phyloP scores from a whole-genome alignment of 1,140 invertebrate species.

The Wiebesia pumilae region DNA sequence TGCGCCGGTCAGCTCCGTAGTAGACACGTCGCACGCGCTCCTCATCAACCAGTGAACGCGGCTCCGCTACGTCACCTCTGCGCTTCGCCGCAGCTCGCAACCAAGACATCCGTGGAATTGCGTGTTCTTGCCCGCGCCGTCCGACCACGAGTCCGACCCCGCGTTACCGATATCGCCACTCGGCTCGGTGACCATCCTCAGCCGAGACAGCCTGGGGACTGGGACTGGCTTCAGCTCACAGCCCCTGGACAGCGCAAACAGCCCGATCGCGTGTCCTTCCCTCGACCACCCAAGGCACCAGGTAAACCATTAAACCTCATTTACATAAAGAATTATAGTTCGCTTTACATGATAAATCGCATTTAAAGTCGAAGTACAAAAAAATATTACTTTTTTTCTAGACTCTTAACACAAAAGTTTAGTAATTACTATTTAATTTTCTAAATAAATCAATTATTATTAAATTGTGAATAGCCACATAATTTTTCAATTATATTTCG shows the following conservation, averaged over 20 bases:
- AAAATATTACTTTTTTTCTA: too few relatives aligned
- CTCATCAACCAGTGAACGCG: slow-evolving; percentile 82
- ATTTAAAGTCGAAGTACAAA: too few relatives aligned
- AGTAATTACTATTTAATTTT: too few relatives aligned
- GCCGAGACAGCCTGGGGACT: slow-evolving; percentile 77
- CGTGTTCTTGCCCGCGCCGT: slow-evolving; percentile 85
- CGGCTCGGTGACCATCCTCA: slow-evolving; percentile 80
- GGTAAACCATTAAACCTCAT: slow-evolving; percentile 68
- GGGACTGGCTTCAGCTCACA: slow-evolving; percentile 89
- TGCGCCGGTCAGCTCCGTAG: slow-evolving; percentile 89
- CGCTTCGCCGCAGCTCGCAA: slow-evolving; percentile 85
- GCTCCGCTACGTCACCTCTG: slow-evolving; percentile 76
- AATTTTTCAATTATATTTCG: too few relatives aligned
- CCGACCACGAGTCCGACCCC: slow-evolving; percentile 85
- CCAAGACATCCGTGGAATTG: slow-evolving; percentile 85
- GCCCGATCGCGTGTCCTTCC: slow-evolving; percentile 87
- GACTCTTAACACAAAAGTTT: too few relatives aligned
- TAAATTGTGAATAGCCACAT: too few relatives aligned
- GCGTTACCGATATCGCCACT: slow-evolving; percentile 86
- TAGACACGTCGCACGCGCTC: slow-evolving; percentile 89
- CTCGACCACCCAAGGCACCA: slow-evolving; percentile 89
- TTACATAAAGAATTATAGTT: too few relatives aligned
- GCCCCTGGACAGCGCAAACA: slow-evolving; percentile 86
- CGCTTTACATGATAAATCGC: background rate
- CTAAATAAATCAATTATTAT: too few relatives aligned